Evolutionary conservation across 2,113 vertebrate genomes (phyloP).

Genomic region (Atractosteus spatula): DNA sequence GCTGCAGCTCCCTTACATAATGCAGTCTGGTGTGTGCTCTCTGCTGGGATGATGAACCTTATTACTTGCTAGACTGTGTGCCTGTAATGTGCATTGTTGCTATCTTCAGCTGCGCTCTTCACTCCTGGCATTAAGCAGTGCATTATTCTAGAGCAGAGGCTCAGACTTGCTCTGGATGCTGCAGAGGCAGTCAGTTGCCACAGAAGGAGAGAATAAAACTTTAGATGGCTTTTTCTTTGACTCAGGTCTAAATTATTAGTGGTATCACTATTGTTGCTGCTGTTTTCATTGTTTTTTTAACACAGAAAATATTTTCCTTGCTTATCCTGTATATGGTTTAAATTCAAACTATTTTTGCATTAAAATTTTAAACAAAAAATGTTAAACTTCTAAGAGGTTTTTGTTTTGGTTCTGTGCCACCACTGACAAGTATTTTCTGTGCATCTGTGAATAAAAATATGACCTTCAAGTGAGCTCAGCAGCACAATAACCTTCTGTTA

Average conservation of each 20-base stretch:
- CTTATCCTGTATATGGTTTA: too few relatives aligned
- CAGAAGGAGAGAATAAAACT: background rate
- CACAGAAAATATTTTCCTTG: too few relatives aligned
- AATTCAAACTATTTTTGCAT: too few relatives aligned
- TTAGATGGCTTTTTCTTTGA: background rate
- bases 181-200: background rate
- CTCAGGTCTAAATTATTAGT: background rate
- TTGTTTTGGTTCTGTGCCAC: too few relatives aligned
- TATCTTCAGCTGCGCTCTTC: background rate
- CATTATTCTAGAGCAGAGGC: background rate
- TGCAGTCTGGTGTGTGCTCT: background rate
- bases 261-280: too few relatives aligned
- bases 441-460: background rate
- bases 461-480: constrained; percentile 8
- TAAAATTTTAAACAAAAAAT: too few relatives aligned
- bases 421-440: too few relatives aligned
- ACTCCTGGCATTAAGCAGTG: background rate
- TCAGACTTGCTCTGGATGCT: background rate
- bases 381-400: too few relatives aligned
- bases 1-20: constrained; percentile 3
- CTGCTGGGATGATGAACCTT: background rate
- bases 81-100: background rate
- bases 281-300: too few relatives aligned
- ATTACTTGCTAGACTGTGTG: background rate
- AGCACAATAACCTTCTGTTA: constrained; percentile 7